Evolutionary conservation across 2,113 vertebrate genomes (phyloP), one percentile per base, ranked within the genome.

Genomic region (Cavia porcellus): DNA sequence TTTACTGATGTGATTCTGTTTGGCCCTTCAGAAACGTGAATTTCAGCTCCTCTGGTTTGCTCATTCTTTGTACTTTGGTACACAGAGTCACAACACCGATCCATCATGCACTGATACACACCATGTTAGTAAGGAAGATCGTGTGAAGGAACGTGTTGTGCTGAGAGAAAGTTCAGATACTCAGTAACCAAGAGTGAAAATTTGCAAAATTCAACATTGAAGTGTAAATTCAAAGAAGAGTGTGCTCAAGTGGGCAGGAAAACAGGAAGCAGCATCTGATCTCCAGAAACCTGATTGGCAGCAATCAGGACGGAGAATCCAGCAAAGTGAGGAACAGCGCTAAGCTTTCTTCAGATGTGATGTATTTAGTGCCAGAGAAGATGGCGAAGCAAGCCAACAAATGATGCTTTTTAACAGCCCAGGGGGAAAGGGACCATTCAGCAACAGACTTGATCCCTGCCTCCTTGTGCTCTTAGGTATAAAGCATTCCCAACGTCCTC

Each of bases 361-460:
- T 47, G 11, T 62, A 79, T 45, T 61, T 64, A 22, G 4, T 17
- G 4, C 3, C 50, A 35, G 64, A 57, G 13, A 88, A 4, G 4
- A 7, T 12, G 45, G 4, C 0, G 1, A 3, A 17, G 22, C 38
- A 84, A 88, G 3, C 28, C 70, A 0, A 15, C 0, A 64, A 17
- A 1, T 38, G 8, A 1, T 1, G 19, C 5, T 2, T 59, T 32
- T 11, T 61, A 28, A 15, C 20, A 32, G 25, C 24, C 17, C 5
- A 14, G 47, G 11, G 1, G 1, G n/a, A 42, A 59, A 38, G 7
- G 25, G 10, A 57, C 17, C 5, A 61, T 2, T 74, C 25, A 79
- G 14, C 0, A 12, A 42, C 1, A 74, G n/a, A 61, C 1, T 17
- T 68, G 11, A 52, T 75, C 8, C 35, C 52, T 0, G 1, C 11